Conservation (phyloP, 2,797 vertebrate species). For the Typhlichthys subterraneus region DNA sequence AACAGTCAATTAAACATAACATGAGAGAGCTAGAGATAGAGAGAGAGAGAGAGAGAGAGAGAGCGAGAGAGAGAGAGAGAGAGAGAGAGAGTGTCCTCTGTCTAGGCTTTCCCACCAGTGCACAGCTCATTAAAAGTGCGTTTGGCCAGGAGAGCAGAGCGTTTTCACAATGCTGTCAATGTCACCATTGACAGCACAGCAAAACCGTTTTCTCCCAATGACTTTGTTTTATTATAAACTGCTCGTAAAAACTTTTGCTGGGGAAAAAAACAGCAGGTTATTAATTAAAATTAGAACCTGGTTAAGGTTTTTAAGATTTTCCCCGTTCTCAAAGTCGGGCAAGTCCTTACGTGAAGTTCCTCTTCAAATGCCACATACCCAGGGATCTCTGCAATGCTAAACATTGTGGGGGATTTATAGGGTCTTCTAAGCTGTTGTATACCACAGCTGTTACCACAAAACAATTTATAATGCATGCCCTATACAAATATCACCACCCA, state of each 20-base stretch:
- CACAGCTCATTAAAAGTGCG: slow-evolving; percentile 47
- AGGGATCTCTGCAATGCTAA: slow-evolving; percentile 2
- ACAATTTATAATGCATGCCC: too few species aligned
- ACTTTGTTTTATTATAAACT: slow-evolving; percentile 30
- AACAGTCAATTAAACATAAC: slow-evolving; percentile 36
- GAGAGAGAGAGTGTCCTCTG: slow-evolving; percentile 5
- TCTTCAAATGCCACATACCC: slow-evolving; percentile 27
- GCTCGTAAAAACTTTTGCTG: slow-evolving; percentile 46
- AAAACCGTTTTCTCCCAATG: slow-evolving; percentile 16
- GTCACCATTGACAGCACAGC: slow-evolving; percentile 32
- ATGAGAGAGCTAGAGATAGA: background rate
- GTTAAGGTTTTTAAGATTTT: background rate
- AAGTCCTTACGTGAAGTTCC: slow-evolving; percentile 17
- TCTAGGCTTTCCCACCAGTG: slow-evolving; percentile 30
- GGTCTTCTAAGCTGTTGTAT: too few species aligned
- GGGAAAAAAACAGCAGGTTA: slow-evolving; percentile 4
- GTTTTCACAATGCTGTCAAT: slow-evolving; percentile 25
- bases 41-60: slow-evolving; percentile 5
- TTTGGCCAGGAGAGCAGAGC: slow-evolving; percentile 28
- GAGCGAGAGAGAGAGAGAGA: background rate
- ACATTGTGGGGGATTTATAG: too few species aligned
- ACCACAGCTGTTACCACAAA: too few species aligned
- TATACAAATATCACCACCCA: too few species aligned
- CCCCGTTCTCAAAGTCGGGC: slow-evolving; percentile 18
- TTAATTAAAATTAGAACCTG: too few species aligned